Percentiles rank a stretch among this genome's conserved stretches.
These are phyloP conservation scores for Lepidurus apus DNA, from an alignment of 1,140 invertebrate genomes.

Conservation along the genomic window DNA sequence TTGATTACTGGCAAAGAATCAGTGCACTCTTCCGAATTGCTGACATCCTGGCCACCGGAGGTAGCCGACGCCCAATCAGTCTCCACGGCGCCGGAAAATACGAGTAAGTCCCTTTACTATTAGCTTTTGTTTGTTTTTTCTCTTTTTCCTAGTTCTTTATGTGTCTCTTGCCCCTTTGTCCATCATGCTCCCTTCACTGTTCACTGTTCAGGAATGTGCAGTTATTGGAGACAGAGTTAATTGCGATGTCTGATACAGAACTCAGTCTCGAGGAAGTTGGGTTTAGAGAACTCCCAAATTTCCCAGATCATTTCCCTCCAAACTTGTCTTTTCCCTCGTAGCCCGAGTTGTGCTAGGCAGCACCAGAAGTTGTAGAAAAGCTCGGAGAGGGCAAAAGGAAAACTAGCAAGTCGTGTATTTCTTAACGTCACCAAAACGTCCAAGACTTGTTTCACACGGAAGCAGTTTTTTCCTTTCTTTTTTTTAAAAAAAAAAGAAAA, in stretches of 20 bases:
- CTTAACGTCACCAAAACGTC: no score
- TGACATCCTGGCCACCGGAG: conserved; percentile 12
- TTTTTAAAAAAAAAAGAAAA: no score
- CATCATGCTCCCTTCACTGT: not conserved
- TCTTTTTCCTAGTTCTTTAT: not conserved
- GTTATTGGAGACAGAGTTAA: not conserved
- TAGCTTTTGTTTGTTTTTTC: not conserved
- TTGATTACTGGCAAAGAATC: conserved; percentile 16
- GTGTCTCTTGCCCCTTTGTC: not conserved
- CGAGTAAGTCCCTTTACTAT: not conserved
- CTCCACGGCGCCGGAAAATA: conserved; percentile 11
- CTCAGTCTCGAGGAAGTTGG: not conserved
- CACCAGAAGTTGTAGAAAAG: no score
- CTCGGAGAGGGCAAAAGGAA: no score
- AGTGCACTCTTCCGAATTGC: conserved; percentile 21
- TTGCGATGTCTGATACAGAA: not conserved
- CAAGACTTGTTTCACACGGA: no score
- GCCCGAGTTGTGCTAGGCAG: no score
- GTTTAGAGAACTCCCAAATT: no score
- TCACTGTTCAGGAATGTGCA: not conserved
- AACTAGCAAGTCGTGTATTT: no score
- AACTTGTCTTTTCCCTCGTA: no score
- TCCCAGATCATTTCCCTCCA: no score
- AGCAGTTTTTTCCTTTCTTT: no score
- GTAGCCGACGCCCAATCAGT: conserved; percentile 20